Conservation (phyloP, 2,797 vertebrate genomes). For the Cyprinodon diabolis region DNA sequence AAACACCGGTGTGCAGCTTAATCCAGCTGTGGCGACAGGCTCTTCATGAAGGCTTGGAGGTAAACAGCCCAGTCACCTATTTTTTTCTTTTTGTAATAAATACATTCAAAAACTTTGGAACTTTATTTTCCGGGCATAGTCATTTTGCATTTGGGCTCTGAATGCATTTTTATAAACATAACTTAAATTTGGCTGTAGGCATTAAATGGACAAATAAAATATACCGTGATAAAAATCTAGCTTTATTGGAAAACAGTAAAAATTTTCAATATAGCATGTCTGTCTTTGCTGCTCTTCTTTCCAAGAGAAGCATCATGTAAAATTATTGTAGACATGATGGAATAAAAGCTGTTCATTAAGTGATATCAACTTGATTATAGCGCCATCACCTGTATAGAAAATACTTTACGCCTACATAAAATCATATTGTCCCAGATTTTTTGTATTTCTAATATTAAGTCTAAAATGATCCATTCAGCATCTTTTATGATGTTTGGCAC, state of each 20-base stretch:
- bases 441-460: not conserved
- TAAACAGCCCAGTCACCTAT: constrained; percentile 17
- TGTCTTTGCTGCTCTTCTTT: not conserved
- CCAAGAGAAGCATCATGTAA: not conserved
- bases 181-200: not conserved
- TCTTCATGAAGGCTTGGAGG: constrained; percentile 19
- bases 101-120: not conserved
- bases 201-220: not conserved
- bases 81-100: not conserved
- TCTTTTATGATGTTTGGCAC: not conserved
- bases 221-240: not conserved
- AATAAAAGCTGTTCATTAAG: not conserved
- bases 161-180: not conserved
- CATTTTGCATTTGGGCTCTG: not conserved
- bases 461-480: not conserved
- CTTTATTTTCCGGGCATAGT: not conserved
- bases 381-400: constrained; percentile 1
- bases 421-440: not conserved
- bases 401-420: not conserved
- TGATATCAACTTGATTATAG: constrained; percentile 18
- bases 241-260: not conserved
- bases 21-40: constrained; percentile 13
- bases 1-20: constrained; percentile 27
- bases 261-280: not conserved
- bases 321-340: not conserved